These are phyloP conservation scores for Muschampia plurimacula DNA, from an alignment of 2,888 invertebrate species.

Conservation along the genomic window DNA sequence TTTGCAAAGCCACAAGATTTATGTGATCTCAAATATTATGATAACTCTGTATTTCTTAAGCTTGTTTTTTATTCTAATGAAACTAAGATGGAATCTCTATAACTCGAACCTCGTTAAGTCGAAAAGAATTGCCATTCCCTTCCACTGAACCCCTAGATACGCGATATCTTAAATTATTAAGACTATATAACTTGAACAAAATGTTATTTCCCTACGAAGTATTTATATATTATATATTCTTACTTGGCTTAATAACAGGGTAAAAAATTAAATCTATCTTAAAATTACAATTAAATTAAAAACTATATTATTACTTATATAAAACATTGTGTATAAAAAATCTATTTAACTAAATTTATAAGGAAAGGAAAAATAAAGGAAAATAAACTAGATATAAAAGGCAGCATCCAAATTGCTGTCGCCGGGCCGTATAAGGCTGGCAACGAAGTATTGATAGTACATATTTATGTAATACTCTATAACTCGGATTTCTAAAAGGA, in stretches of 20 bases:
- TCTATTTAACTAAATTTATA: slow-evolving; percentile 5
- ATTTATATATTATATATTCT: slow-evolving; percentile 12
- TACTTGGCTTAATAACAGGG: slow-evolving; percentile 8
- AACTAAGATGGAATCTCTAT: slow-evolving; percentile 6
- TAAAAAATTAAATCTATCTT: slow-evolving; percentile 8
- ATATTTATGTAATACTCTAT: slow-evolving; percentile 14
- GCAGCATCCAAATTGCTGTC: slow-evolving; percentile 8
- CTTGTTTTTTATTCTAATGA: slow-evolving; percentile 8
- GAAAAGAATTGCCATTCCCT: slow-evolving; percentile 17
- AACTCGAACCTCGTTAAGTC: slow-evolving; percentile 8
- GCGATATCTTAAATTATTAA: slow-evolving; percentile 14
- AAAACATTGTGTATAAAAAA: slow-evolving; percentile 8
- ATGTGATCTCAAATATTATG: slow-evolving; percentile 8
- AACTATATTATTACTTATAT: slow-evolving; percentile 8
- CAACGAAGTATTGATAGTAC: slow-evolving; percentile 6
- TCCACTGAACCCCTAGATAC: slow-evolving; percentile 14
- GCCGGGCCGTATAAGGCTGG: slow-evolving; percentile 8
- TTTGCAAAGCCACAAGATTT: slow-evolving; percentile 8
- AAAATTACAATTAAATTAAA: slow-evolving; percentile 8
- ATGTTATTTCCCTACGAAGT: slow-evolving; percentile 12
- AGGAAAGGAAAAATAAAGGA: slow-evolving; percentile 5
- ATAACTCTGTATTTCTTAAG: slow-evolving; percentile 5
- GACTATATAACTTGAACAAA: slow-evolving; percentile 8
- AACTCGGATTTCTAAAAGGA: slow-evolving; percentile 9
- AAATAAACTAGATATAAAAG: slow-evolving; percentile 7